A percentile compares a stretch with the other conserved stretches of the same genome.
Conservation (phyloP, 2,113 vertebrate genomes). For the Paraplagusia blochii region DNA sequence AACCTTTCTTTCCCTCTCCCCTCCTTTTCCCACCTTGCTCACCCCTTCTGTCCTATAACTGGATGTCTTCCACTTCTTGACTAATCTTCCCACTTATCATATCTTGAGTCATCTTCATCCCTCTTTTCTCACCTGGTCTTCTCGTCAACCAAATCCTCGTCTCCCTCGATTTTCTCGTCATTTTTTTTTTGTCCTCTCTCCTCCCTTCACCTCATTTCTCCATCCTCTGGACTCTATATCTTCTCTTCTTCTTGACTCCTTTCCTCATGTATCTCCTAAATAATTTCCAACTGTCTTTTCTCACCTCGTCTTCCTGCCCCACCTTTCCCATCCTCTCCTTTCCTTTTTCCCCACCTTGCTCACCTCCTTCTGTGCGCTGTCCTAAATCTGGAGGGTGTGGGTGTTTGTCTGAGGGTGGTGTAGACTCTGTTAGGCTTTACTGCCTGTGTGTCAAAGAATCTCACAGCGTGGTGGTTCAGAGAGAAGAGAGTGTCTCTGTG, state of each 20-base stretch:
- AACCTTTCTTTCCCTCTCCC: too few relatives aligned
- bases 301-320: not conserved
- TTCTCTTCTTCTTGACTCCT: too few relatives aligned
- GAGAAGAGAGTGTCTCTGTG: slow-evolving; percentile 46
- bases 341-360: slow-evolving; percentile 5
- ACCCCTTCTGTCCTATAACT: too few relatives aligned
- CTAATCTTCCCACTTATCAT: too few relatives aligned
- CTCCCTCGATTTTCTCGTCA: too few relatives aligned
- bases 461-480: slow-evolving; percentile 36
- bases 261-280: too few relatives aligned
- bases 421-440: slow-evolving; percentile 42
- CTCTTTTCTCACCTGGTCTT: not conserved
- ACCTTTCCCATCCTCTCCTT: slow-evolving; percentile 1
- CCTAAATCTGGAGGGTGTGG: not conserved
- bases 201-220: slow-evolving; percentile 8
- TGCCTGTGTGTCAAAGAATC: slow-evolving; percentile 49
- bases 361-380: slow-evolving; percentile 14
- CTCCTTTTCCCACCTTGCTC: too few relatives aligned
- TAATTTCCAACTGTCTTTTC: too few relatives aligned
- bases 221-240: too few relatives aligned
- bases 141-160: too few relatives aligned
- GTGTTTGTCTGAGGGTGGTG: slow-evolving; percentile 12
- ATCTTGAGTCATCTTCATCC: too few relatives aligned
- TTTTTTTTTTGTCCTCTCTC: not conserved
- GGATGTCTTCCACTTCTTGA: too few relatives aligned